These are phyloP conservation scores for Chloropsis cyanopogon DNA, from an alignment of 2,113 vertebrate species.

Conservation along the genomic window DNA sequence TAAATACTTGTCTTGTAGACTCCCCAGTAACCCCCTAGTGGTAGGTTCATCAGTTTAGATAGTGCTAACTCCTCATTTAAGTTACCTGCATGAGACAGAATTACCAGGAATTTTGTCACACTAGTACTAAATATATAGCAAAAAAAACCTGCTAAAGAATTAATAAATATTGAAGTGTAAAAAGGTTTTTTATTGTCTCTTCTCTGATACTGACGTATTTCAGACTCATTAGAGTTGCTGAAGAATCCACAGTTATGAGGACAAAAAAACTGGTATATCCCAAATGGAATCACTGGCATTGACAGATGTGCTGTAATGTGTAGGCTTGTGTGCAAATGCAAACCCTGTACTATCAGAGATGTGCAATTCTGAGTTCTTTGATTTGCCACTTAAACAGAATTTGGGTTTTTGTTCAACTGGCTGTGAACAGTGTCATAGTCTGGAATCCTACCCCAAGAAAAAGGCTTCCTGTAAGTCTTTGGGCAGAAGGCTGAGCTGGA, in stretches of 20 bases:
- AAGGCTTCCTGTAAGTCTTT: neutral
- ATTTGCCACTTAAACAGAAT: neutral
- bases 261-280: neutral
- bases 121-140: conserved; percentile 27
- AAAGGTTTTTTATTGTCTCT: neutral
- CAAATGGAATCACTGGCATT: neutral
- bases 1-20: neutral
- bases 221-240: neutral
- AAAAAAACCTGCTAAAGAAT: neutral
- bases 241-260: neutral
- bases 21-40: neutral
- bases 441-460: neutral
- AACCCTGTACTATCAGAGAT: neutral
- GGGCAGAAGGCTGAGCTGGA: neutral
- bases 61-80: conserved; percentile 21
- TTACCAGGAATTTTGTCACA: conserved; percentile 3
- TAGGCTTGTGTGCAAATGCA: neutral
- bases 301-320: neutral
- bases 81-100: conserved; percentile 31
- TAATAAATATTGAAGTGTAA: neutral
- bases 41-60: neutral
- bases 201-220: neutral
- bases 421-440: neutral
- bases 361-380: neutral
- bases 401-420: neutral